Evolutionary conservation across 2,888 invertebrate genomes (phyloP).

Genomic region (Pherbina coryleti): DNA sequence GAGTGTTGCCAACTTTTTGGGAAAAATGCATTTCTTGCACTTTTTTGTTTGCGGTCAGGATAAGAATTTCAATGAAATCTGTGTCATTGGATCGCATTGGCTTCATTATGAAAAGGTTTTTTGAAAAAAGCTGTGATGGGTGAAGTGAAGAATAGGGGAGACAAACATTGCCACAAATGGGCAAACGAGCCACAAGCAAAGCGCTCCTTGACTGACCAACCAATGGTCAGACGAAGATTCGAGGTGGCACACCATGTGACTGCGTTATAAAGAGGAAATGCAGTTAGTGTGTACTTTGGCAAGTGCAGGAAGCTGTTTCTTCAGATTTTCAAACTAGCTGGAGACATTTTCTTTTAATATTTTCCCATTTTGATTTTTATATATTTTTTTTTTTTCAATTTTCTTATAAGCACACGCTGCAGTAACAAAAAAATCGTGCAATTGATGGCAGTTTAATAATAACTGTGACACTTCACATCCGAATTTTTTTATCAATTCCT

Average conservation of each 20-base stretch:
- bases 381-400: background rate
- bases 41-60: conserved; percentile 29
- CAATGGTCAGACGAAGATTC: no score
- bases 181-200: background rate
- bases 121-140: background rate
- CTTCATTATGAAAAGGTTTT: conserved; percentile 16
- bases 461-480: conserved; percentile 15
- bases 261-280: background rate
- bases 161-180: background rate
- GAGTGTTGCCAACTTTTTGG: conserved; percentile 14
- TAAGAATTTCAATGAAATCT: conserved; percentile 34
- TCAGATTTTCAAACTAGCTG: background rate
- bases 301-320: background rate
- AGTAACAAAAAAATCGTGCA: conserved; percentile 2
- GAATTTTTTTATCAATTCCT: background rate
- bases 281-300: background rate
- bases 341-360: background rate
- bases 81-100: conserved; percentile 19
- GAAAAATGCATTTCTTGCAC: conserved; percentile 25
- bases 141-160: background rate
- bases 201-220: no score
- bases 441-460: conserved; percentile 28
- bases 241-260: no score
- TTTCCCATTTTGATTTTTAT: background rate
- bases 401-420: background rate